Conservation (phyloP, 2,888 invertebrate genomes). For the Drosophila paracracens region DNA sequence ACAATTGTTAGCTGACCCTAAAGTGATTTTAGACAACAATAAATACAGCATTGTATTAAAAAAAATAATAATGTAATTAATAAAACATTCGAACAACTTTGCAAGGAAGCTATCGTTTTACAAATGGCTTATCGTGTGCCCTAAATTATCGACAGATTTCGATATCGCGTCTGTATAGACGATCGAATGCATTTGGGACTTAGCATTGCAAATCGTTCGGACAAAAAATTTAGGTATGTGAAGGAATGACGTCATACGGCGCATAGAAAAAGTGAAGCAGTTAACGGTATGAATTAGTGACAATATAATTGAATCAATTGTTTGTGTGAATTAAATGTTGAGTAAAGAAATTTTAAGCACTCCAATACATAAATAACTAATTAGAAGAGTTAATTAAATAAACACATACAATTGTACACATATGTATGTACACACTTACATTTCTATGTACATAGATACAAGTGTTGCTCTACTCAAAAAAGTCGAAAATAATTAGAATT, state of each 20-base stretch:
- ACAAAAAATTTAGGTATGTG: slow-evolving; percentile 42
- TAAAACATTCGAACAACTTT: background rate
- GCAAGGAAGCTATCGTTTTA: background rate
- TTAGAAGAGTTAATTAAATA: background rate
- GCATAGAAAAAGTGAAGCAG: slow-evolving; percentile 9
- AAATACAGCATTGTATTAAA: background rate
- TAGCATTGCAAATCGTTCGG: slow-evolving; percentile 22
- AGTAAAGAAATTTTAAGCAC: background rate
- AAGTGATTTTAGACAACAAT: background rate
- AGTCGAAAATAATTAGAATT: background rate
- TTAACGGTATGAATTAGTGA: background rate
- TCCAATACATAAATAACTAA: background rate
- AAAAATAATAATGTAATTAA: background rate
- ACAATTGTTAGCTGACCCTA: background rate
- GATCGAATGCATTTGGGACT: slow-evolving; percentile 12
- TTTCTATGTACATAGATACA: background rate
- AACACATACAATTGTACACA: no score
- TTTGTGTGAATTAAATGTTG: background rate
- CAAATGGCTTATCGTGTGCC: background rate
- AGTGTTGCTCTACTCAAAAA: background rate
- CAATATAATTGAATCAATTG: background rate
- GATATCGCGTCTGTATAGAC: slow-evolving; percentile 2
- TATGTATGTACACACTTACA: background rate
- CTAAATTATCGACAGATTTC: background rate
- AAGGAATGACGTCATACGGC: slow-evolving; percentile 45